Evolutionary conservation across 2,113 vertebrate genomes (phyloP).

Genomic region (Oncorhynchus mykiss): DNA sequence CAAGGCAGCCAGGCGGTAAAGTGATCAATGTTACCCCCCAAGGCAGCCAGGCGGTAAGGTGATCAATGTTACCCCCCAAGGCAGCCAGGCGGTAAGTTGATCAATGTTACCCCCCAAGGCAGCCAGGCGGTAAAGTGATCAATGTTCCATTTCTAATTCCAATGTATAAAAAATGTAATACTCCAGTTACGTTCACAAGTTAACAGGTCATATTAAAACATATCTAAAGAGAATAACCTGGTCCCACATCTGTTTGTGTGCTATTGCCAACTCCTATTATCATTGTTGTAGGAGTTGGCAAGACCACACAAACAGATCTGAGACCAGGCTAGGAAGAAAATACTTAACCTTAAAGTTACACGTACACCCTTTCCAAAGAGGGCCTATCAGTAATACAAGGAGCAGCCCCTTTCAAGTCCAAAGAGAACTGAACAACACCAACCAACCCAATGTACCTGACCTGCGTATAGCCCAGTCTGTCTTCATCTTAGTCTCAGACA

Average conservation of each 20-base stretch:
- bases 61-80: slow-evolving; percentile 34
- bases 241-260: not conserved
- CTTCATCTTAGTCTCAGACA: slow-evolving; percentile 2
- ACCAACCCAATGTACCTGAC: not conserved
- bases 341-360: slow-evolving; percentile 12
- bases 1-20: slow-evolving; percentile 52
- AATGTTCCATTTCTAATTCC: slow-evolving; percentile 3
- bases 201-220: slow-evolving; percentile 29
- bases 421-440: not conserved
- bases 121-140: slow-evolving; percentile 27
- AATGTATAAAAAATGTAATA: slow-evolving; percentile 39
- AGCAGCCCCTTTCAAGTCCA: not conserved
- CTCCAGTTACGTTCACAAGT: slow-evolving; percentile 43
- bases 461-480: not conserved
- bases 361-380: not conserved
- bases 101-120: slow-evolving; percentile 47
- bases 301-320: not conserved
- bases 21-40: slow-evolving; percentile 14
- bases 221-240: slow-evolving; percentile 27
- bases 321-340: slow-evolving; percentile 2
- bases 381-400: not conserved
- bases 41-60: slow-evolving; percentile 49
- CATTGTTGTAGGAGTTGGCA: not conserved
- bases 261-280: not conserved
- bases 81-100: slow-evolving; percentile 40